A percentile compares a stretch with the other conserved stretches of the same genome.
These are phyloP conservation scores for Mamestra brassicae DNA, from an alignment of 2,888 invertebrate species.

Conservation along the genomic window DNA sequence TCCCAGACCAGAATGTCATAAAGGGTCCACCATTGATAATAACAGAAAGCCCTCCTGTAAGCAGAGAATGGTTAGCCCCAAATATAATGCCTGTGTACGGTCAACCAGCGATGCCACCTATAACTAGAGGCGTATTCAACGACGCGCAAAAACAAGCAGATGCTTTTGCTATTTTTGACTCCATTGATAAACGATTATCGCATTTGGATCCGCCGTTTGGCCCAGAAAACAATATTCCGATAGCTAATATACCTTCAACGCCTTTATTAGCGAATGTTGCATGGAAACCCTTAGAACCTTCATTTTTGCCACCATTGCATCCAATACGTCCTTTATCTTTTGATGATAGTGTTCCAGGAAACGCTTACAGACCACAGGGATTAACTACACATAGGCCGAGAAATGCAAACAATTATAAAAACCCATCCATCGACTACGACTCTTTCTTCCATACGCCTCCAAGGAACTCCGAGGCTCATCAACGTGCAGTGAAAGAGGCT, in stretches of 20 bases:
- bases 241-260: not conserved
- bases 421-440: constrained; percentile 41
- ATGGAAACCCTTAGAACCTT: not conserved
- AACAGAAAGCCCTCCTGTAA: constrained; percentile 15
- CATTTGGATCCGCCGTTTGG: not conserved
- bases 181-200: constrained; percentile 2
- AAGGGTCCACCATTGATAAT: not conserved
- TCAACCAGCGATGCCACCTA: constrained; percentile 1
- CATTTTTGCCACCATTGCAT: not conserved
- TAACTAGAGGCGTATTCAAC: constrained; percentile 3
- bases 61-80: constrained; percentile 7
- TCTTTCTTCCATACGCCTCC: constrained; percentile 54
- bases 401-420: constrained; percentile 28
- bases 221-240: not conserved
- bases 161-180: constrained; percentile 4
- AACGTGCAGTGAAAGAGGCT: constrained; percentile 68
- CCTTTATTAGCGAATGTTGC: constrained; percentile 1
- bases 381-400: constrained; percentile 30
- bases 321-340: not conserved
- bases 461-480: constrained; percentile 43
- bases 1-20: not conserved
- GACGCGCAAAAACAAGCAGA: not conserved
- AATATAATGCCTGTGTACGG: not conserved
- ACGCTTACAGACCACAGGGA: not conserved
- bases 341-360: constrained; percentile 2